Evolutionary conservation across 2,888 invertebrate species (phyloP), one percentile per base, ranked within the genome.

Genomic region (Pantelozetes paolii): DNA sequence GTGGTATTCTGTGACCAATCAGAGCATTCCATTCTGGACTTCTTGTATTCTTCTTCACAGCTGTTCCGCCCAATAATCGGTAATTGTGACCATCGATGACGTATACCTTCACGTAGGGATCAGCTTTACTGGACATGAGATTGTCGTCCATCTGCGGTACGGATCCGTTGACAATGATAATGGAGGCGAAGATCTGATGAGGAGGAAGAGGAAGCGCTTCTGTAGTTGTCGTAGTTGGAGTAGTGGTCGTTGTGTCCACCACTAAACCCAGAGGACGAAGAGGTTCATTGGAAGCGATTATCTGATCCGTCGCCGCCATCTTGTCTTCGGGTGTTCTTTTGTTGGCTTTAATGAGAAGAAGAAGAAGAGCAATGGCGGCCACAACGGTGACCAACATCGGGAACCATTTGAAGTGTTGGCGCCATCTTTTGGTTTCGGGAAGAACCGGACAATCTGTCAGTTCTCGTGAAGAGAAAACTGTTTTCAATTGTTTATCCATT

Each of bases 121-220:
- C 59, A n/a, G 59, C 59, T 15, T 6, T 15, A 30, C 18, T 32
- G 18, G 15, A 59, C 1, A 59, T 9, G 1, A 59, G 3, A 11
- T 30, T 59, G 1, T 32, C 18, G n/a, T 59, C 59, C 59, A 59
- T 59, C 18, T 59, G 59, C 30, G 59, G 59, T 5, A 59, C 59
- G 1, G 30, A 30, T 1, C 30, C 59, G n/a, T 59, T 59, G 30
- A n/a, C 18, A 18, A 59, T n/a, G 18, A 59, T 32, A 13, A 59
- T 32, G 1, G 30, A n/a, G 15, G 32, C 32, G 30, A 26, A 3
- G 8, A 59, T 30, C 18, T 59, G n/a, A n/a, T 30, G 15, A 1
- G 2, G 1, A 3, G 28, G 30, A 9, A 18, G 30, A 28, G 59
- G 30, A 9, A n/a, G 13, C 11, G 57, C 2, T 15, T n/a, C 32